Base-by-base conservation (phyloP, 30 jellyfish, hydroid and myxozoan genomes). In the Aurelia sp. region DNA sequence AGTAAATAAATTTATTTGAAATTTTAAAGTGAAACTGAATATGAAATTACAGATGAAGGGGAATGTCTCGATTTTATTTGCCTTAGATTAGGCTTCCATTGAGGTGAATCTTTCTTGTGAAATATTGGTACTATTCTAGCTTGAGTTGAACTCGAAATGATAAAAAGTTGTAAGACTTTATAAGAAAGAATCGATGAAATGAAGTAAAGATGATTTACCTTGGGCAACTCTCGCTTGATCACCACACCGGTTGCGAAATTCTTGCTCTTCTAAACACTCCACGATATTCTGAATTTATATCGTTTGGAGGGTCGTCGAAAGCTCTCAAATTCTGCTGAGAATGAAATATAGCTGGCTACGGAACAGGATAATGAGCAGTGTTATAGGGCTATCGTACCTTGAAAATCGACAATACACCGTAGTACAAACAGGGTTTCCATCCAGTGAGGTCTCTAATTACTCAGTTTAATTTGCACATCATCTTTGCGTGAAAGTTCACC, bases 261-360 rank as follows among this genome's bases (percentile, higher is more conserved):
- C 55, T 44, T 44, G 55, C 55, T 44, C 9, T 16, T 44, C 13
- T 44, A 13, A 44, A 44, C 55, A 44, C 13, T 8, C 55, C 15
- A 9, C 55, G 7, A 44, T 44, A 44, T 44, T 44, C 55, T 44
- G 55, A 44, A 44, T 44, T 44, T 44, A 44, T 44, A 44, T 8
- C 15, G 55, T 5, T 5, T 44, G 15, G 15, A 44, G 15, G 9
- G 55, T 44, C 77, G 38, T 9, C 66, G 66, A 18, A 75, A 15
- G 88, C 88, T 20, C 77, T 77, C 88, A 38, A 44, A 65, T 38
- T 63, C 89, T 62, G 89, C 89, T 78, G 89, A 63, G 80, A 78
- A 78, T 78, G 89, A 78, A 78, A 78, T 78, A 78, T 78, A 78
- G 89, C 80, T 78, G 80, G 63, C 80, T 78, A 61, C 55, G 17